phyloP scores from a whole-genome alignment of 2,113 vertebrate genomes.

The Lota lota region DNA sequence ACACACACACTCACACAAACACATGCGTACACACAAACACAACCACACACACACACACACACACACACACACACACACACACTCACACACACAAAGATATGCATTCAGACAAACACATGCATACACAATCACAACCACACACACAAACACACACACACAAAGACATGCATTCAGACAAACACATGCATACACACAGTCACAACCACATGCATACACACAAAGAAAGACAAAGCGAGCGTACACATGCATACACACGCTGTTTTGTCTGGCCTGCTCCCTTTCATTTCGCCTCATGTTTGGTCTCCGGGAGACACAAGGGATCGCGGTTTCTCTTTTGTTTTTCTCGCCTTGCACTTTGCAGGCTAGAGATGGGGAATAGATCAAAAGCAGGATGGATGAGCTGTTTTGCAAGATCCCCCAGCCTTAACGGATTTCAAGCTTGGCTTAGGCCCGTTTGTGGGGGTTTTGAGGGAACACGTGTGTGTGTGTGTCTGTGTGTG shows the following conservation, averaged over 20 bases:
- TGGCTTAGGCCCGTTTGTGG: constrained; percentile 49
- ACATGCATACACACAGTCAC: background rate
- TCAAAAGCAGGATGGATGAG: constrained; percentile 72
- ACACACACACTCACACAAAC: too few species aligned
- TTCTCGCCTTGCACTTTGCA: constrained; percentile 67
- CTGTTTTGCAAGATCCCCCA: constrained; percentile 70
- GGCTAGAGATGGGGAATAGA: constrained; percentile 73
- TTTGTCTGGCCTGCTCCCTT: constrained; percentile 28
- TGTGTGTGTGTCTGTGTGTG: constrained; percentile 13
- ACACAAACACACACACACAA: too few species aligned
- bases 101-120: background rate
- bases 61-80: constrained; percentile 1
- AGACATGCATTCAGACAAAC: background rate
- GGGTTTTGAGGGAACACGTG: constrained; percentile 16
- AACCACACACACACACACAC: constrained; percentile 4
- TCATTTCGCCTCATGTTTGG: constrained; percentile 52
- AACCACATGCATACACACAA: constrained; percentile 5
- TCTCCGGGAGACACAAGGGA: constrained; percentile 64
- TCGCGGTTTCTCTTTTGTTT: constrained; percentile 69
- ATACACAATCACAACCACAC: background rate
- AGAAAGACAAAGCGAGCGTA: background rate
- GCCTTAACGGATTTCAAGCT: constrained; percentile 71
- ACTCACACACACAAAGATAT: too few species aligned
- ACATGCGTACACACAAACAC: background rate
- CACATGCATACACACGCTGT: constrained; percentile 4